Evolutionary conservation across 2,888 invertebrate genomes (phyloP).

Genomic region (Drosophila vallismaia): DNA sequence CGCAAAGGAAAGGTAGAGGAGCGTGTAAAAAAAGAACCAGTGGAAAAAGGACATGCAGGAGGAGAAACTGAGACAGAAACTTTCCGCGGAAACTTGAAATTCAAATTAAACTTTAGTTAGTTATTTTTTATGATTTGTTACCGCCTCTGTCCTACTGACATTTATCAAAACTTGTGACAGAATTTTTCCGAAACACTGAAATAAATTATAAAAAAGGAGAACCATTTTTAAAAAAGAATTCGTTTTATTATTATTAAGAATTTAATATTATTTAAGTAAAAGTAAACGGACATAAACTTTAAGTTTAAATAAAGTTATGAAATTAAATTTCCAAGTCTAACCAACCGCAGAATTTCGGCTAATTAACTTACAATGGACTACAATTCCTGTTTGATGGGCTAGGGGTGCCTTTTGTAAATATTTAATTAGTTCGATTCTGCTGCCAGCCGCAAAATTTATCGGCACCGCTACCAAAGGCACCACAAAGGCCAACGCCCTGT

Average conservation of each 20-base stretch:
- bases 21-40: neutral
- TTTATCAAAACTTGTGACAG: slow-evolving; percentile 59
- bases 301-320: neutral
- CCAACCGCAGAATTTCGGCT: slow-evolving; percentile 29
- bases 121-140: slow-evolving; percentile 61
- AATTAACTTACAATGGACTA: slow-evolving; percentile 58
- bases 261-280: neutral
- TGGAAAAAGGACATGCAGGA: slow-evolving; percentile 3
- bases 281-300: neutral
- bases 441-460: slow-evolving; percentile 54
- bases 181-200: slow-evolving; percentile 6
- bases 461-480: slow-evolving; percentile 31
- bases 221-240: too few species aligned
- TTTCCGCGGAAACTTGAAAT: slow-evolving; percentile 67
- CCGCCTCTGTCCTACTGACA: slow-evolving; percentile 44
- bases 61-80: slow-evolving; percentile 47
- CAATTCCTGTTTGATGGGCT: slow-evolving; percentile 13
- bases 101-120: slow-evolving; percentile 72
- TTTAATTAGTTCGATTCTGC: slow-evolving; percentile 73
- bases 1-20: slow-evolving; percentile 15
- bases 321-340: neutral
- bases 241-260: too few species aligned
- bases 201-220: neutral
- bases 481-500: slow-evolving; percentile 5
- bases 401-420: slow-evolving; percentile 59